phyloP scores from a whole-genome alignment of 2,113 vertebrate species.

The Dryoscopus gambensis region DNA sequence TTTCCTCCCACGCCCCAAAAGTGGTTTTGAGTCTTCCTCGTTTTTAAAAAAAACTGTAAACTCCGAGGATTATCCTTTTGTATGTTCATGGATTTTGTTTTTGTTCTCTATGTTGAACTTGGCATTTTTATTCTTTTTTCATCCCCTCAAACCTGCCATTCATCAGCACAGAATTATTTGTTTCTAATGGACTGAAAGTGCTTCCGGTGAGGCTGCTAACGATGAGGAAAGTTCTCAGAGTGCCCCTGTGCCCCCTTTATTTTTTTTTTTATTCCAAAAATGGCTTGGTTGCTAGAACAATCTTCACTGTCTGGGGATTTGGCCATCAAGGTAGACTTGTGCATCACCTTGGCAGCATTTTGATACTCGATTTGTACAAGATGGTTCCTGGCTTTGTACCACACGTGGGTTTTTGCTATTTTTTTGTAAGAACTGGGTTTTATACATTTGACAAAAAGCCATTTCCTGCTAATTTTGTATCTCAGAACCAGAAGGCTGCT shows the following conservation, averaged over 20 bases:
- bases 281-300: slow-evolving; percentile 55
- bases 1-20: neutral
- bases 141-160: neutral
- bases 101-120: neutral
- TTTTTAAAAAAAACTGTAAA: slow-evolving; percentile 6
- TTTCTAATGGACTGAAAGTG: neutral
- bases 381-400: neutral
- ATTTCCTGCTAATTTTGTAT: neutral
- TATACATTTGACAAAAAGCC: neutral
- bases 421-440: neutral
- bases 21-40: slow-evolving; percentile 35
- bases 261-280: neutral
- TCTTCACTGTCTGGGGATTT: slow-evolving; percentile 13
- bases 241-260: neutral
- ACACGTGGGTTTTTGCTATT: neutral
- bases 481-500: neutral
- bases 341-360: neutral
- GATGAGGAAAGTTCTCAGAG: neutral
- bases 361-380: neutral
- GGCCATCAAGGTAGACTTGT: neutral
- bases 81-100: neutral
- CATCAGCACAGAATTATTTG: neutral
- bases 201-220: slow-evolving; percentile 5
- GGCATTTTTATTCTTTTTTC: neutral
- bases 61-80: slow-evolving; percentile 16